Evolutionary conservation across 2,797 vertebrate species (phyloP), one percentile per base, ranked within the genome.

Genomic region (Dermochelys coriacea): DNA sequence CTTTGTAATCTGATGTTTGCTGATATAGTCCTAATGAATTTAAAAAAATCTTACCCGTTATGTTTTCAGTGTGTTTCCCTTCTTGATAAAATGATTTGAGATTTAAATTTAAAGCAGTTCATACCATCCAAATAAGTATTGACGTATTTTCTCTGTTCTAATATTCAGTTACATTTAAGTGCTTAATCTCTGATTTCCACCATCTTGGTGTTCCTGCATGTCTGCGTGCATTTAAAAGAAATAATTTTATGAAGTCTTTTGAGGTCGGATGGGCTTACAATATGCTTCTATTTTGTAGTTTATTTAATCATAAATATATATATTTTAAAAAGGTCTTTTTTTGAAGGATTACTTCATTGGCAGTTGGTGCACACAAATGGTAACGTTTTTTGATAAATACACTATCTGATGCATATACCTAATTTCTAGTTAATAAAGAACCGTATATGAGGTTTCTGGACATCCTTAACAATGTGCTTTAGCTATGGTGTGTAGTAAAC

Each of bases 401-500:
- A 71, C 2, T 6, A 52, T 5, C 45, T 34, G 83, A 81, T 93
- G 4, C 23, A 21, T 84, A 91, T 52, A 3, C 41, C 3, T 86
- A 92, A 37, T 14, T 93, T 85, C 34, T 57, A 37, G 90, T 31
- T 25, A 68, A 8, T 77, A 79, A 80, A 52, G 61, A 86, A 91
- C 21, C 80, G 37, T 0, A 80, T 51, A 54, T 27, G 15, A 52
- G n/a, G 12, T 11, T 21, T 68, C 31, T 84, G 12, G 87, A 1
- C 90, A 52, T 98, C 98, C 98, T 99, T 99, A 98, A 98, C 97
- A 1, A 1, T 15, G 23, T 83, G 16, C 88, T 82, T 85, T 91
- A 99, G 99, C 98, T 1, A 99, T 99, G 99, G 99, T 99, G 89
- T 99, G 99, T 94, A 98, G 98, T 95, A 99, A 99, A 93, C 98